phyloP scores from a whole-genome alignment of 2,888 invertebrate genomes.

The Alentia gelatinosa region DNA sequence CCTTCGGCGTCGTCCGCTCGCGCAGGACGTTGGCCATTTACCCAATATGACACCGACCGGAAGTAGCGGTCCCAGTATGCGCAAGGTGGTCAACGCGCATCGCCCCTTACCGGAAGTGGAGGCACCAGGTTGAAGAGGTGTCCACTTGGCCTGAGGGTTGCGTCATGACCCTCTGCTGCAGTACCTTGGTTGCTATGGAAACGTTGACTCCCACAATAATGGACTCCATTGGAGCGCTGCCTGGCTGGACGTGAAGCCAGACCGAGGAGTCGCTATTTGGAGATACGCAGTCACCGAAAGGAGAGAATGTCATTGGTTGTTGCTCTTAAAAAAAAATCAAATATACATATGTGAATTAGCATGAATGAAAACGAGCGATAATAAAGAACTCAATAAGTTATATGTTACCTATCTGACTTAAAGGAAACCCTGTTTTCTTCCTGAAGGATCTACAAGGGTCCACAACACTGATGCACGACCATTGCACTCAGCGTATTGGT shows the following conservation, averaged over 20 bases:
- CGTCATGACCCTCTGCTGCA: neutral
- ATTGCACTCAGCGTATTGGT: neutral
- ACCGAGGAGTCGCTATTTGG: neutral
- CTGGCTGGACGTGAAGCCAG: neutral
- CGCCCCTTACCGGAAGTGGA: neutral
- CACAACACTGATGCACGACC: neutral
- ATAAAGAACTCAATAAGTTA: neutral
- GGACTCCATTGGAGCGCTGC: neutral
- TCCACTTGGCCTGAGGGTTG: neutral
- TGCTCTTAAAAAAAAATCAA: no score
- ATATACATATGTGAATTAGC: no score
- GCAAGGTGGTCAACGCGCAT: neutral
- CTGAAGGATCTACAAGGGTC: neutral
- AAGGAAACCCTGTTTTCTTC: neutral
- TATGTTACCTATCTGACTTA: neutral
- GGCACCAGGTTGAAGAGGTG: neutral
- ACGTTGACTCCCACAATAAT: constrained; percentile 24
- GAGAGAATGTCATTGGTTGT: no score
- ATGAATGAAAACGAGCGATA: no score
- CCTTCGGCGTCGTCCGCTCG: neutral
- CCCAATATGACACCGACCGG: neutral
- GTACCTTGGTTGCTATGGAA: constrained; percentile 35
- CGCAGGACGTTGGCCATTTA: neutral
- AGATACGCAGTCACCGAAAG: neutral
- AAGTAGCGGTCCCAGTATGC: neutral